These are phyloP conservation scores for Microplitis mediator DNA, from an alignment of 1,140 invertebrate species.

Conservation along the genomic window DNA sequence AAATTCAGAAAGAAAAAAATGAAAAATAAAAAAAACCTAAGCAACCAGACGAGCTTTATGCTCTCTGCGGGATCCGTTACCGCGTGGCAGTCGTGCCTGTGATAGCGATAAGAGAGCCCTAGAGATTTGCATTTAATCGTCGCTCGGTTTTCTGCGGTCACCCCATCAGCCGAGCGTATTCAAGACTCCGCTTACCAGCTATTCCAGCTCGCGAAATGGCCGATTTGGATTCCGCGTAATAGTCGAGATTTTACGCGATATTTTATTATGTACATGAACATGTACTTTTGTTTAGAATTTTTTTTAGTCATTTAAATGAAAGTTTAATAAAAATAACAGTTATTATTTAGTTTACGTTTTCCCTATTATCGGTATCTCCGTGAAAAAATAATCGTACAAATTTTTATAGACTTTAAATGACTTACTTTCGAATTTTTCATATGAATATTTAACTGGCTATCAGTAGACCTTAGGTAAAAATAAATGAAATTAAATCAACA, in stretches of 20 bases:
- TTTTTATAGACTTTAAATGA: no score
- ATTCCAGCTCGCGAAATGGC: slow-evolving; percentile 22
- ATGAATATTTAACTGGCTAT: no score
- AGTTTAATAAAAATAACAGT: no score
- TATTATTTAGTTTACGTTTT: no score
- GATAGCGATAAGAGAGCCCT: slow-evolving; percentile 33
- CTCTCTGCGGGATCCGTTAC: slow-evolving; percentile 9
- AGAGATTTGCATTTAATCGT: slow-evolving; percentile 41
- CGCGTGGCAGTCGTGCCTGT: slow-evolving; percentile 24
- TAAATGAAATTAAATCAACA: no score
- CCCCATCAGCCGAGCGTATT: neutral
- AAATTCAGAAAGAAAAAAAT: slow-evolving; percentile 1
- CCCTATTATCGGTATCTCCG: no score
- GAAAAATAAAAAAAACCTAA: slow-evolving; percentile 3
- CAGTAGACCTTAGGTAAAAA: no score
- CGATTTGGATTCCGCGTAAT: neutral
- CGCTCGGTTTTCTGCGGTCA: slow-evolving; percentile 14
- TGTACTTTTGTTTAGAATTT: neutral
- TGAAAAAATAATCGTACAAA: no score
- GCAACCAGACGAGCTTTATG: slow-evolving; percentile 12
- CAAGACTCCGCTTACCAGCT: slow-evolving; percentile 14
- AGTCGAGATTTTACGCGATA: neutral
- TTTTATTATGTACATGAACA: slow-evolving; percentile 6
- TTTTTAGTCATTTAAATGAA: neutral
- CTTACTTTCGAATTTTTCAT: no score